These are phyloP conservation scores for Cataglyphis albicans DNA, from an alignment of 2,888 invertebrate species.

Conservation along the genomic window DNA sequence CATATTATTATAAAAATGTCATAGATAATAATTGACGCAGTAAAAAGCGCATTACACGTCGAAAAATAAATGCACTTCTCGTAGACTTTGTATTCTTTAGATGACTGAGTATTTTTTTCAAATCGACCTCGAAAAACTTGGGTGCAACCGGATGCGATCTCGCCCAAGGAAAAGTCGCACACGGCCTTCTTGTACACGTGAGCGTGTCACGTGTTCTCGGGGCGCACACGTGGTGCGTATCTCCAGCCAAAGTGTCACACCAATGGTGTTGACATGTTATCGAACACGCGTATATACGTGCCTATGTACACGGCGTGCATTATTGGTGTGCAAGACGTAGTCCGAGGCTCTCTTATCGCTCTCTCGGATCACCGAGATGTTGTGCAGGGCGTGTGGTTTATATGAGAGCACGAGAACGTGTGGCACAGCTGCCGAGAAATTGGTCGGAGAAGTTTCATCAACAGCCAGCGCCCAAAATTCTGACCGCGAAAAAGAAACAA, in stretches of 20 bases:
- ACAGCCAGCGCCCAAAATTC: slow-evolving; percentile 11
- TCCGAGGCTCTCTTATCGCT: slow-evolving; percentile 38
- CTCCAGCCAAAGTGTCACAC: slow-evolving; percentile 22
- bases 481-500: slow-evolving; percentile 5
- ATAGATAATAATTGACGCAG: neutral
- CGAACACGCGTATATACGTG: neutral
- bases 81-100: neutral
- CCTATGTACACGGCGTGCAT: neutral
- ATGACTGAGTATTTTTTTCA: neutral
- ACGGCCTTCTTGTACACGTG: slow-evolving; percentile 59
- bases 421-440: slow-evolving; percentile 25
- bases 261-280: slow-evolving; percentile 15
- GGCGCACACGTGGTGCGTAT: slow-evolving; percentile 54
- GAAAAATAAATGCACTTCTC: neutral
- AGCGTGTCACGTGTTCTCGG: slow-evolving; percentile 58
- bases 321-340: neutral
- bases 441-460: slow-evolving; percentile 15
- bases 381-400: slow-evolving; percentile 8
- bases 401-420: slow-evolving; percentile 47
- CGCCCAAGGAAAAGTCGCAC: slow-evolving; percentile 65
- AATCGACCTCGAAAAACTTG: slow-evolving; percentile 35
- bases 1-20: neutral
- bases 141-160: slow-evolving; percentile 61
- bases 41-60: neutral
- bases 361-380: neutral